Conservation (phyloP, 2,113 vertebrate species). For the Struthidea cinerea region DNA sequence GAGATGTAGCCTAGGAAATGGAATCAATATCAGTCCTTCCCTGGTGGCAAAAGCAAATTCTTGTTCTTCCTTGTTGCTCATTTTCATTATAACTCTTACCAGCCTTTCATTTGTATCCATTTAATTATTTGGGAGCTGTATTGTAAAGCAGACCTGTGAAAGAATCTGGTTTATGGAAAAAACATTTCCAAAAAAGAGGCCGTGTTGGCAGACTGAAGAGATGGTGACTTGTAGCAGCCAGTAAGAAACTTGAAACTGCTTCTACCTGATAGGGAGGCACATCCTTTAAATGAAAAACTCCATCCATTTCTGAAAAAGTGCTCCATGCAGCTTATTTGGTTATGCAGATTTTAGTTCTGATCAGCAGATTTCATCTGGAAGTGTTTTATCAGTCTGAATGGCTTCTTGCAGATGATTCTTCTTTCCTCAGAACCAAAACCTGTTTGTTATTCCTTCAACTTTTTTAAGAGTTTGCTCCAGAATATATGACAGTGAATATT, state of each 20-base stretch:
- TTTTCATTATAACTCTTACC: background rate
- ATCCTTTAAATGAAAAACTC: background rate
- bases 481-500: background rate
- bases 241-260: background rate
- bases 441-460: background rate
- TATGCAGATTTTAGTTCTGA: background rate
- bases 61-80: background rate
- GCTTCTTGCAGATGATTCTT: background rate
- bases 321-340: background rate
- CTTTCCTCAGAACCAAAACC: background rate
- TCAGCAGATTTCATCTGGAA: background rate
- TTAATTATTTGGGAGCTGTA: background rate
- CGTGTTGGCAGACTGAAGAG: background rate
- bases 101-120: background rate
- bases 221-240: background rate
- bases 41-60: background rate
- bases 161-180: background rate
- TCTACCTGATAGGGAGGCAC: background rate
- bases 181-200: background rate
- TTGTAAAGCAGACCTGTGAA: background rate
- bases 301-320: background rate
- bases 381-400: background rate
- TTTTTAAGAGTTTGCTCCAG: background rate
- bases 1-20: background rate
- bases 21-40: background rate